Evolutionary conservation across 2,797 vertebrate species (phyloP), one percentile per base, ranked within the genome.

Genomic region (Oophaga sylvatica): DNA sequence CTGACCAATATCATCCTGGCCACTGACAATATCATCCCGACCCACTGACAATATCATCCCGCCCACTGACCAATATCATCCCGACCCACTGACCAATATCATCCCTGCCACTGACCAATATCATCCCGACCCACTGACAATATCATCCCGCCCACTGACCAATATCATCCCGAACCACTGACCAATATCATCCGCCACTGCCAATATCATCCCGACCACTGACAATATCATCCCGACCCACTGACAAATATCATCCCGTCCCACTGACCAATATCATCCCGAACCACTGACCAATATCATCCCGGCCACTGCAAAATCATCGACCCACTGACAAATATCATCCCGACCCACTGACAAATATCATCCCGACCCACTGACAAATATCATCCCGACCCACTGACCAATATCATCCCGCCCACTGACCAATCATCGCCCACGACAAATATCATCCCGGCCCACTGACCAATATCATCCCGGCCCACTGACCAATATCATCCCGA

Each of bases 361-460:
- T 87, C 22, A 57, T 53, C 45, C 48, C 35, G 67, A 48, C 86
- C 70, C 41, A 26, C 29, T 88, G 26, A 26, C 26, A 0, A 26
- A 26, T 26, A 26, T 26, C 26, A 26, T 26, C n/a, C n/a, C n/a
- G n/a, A n/a, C 22, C 78, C 9, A 80, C 68, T 77, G 48, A 31
- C 22, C 53, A 45, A 65, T 57, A 60, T 87, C 22, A 57, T 53
- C 45, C 48, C 35, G 67, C 86, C 70, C 41, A 26, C 29, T 88
- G 26, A 26, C 26, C 26, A 26, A 26, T 26, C n/a, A n/a, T n/a
- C n/a, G n/a, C n/a, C n/a, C n/a, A n/a, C n/a, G n/a, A n/a, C n/a
- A n/a, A n/a, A n/a, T n/a, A 26, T 26, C 26, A 26, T 26, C n/a
- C n/a, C n/a, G n/a, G n/a, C 22, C 78, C 9, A 80, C 68, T 77